phyloP scores from a whole-genome alignment of 2,888 invertebrate species.

The Dryobotodes eremita region DNA sequence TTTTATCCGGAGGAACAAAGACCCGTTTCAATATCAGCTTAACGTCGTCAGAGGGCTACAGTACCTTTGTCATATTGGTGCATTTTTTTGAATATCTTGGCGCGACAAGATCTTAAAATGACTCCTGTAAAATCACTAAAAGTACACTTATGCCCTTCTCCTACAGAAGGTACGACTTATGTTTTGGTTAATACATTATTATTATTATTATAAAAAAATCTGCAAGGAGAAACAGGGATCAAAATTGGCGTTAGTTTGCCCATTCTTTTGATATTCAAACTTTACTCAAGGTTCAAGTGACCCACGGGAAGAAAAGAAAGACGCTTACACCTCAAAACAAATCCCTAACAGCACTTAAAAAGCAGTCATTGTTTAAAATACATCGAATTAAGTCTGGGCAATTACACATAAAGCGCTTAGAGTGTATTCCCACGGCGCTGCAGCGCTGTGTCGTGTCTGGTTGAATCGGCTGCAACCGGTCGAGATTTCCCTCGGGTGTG shows the following conservation, averaged over 20 bases:
- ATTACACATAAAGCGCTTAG: conserved; percentile 64
- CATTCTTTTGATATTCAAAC: not conserved
- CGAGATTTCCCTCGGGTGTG: conserved; percentile 66
- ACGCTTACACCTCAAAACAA: conserved; percentile 18
- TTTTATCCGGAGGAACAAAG: no score
- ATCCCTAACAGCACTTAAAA: conserved; percentile 30
- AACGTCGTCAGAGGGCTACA: no score
- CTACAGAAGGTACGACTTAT: no score
- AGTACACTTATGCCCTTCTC: no score
- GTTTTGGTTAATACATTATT: no score
- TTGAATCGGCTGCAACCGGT: conserved; percentile 57
- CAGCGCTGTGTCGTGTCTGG: conserved; percentile 64
- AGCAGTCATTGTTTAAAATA: conserved; percentile 52
- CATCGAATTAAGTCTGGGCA: conserved; percentile 51
- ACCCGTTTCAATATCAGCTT: no score
- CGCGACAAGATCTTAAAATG: no score
- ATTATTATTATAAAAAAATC: no score
- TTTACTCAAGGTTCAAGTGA: not conserved
- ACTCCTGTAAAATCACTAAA: no score
- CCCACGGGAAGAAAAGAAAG: not conserved
- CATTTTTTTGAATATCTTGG: no score
- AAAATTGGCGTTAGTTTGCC: not conserved
- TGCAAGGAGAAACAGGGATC: no score
- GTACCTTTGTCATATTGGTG: no score
- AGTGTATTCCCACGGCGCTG: conserved; percentile 60